Evolutionary conservation across 2,797 vertebrate genomes (phyloP).

Genomic region (Echiichthys vipera): DNA sequence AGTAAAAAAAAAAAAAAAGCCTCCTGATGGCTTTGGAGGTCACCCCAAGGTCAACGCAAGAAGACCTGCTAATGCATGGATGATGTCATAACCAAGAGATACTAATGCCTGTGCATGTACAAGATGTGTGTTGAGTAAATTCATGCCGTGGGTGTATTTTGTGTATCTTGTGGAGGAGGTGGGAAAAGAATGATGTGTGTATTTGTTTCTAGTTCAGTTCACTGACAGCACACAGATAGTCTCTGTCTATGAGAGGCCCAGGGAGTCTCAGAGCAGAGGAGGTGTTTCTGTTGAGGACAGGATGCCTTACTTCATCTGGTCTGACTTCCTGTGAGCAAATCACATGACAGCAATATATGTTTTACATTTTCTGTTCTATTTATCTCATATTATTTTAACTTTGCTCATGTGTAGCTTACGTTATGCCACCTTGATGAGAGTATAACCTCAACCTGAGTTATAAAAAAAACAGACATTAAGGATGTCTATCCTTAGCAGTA

Average conservation of each 20-base stretch:
- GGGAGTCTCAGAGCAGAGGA: conserved; percentile 60
- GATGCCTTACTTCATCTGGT: conserved; percentile 40
- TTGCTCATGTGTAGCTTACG: not conserved
- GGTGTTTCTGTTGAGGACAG: conserved; percentile 27
- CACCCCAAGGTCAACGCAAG: conserved; percentile 63
- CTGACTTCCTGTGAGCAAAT: conserved; percentile 34
- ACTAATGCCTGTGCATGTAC: conserved; percentile 6
- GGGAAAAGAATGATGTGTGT: conserved; percentile 29
- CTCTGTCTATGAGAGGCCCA: conserved; percentile 56
- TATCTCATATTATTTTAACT: not conserved
- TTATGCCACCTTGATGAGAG: not conserved
- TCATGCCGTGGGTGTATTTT: conserved; percentile 18
- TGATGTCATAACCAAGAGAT: conserved; percentile 72
- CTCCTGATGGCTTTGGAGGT: conserved; percentile 64
- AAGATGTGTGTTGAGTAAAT: no score
- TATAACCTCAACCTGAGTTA: not conserved
- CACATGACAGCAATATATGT: not conserved
- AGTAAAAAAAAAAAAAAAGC: conserved; percentile 54
- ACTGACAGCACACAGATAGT: conserved; percentile 60
- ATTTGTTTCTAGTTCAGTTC: conserved; percentile 61
- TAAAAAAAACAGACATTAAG: not conserved
- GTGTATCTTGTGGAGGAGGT: conserved; percentile 24
- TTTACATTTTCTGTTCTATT: conserved; percentile 1
- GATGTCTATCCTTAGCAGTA: conserved; percentile 5
- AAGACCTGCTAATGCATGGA: conserved; percentile 61